Evolutionary conservation across 2,888 invertebrate species (phyloP).

Genomic region (Phyllotreta striolata): DNA sequence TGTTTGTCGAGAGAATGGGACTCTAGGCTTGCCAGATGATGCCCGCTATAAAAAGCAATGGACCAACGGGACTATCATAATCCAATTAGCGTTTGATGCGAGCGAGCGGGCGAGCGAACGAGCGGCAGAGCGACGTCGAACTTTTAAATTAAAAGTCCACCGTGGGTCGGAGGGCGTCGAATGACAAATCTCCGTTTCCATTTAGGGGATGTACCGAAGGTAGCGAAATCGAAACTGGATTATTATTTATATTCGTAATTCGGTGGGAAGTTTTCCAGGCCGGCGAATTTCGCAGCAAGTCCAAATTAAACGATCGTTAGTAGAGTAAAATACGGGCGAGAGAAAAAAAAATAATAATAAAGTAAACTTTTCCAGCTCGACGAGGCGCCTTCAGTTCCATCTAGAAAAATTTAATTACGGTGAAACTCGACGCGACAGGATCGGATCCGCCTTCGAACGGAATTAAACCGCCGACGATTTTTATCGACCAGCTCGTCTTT

Average conservation of each 20-base stretch:
- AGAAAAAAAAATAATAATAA: slow-evolving; percentile 35
- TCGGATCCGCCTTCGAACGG: no score
- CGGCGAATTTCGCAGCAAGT: no score
- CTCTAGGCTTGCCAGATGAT: slow-evolving; percentile 52
- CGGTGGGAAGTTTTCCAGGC: no score
- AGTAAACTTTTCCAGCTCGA: slow-evolving; percentile 53
- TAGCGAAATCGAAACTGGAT: slow-evolving; percentile 5
- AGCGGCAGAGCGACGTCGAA: slow-evolving; percentile 50
- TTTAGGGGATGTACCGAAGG: slow-evolving; percentile 16
- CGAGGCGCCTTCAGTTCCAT: slow-evolving; percentile 41
- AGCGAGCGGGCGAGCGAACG: slow-evolving; percentile 48
- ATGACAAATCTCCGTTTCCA: slow-evolving; percentile 5
- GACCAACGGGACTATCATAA: slow-evolving; percentile 57
- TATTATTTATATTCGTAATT: no score
- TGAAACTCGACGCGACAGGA: slow-evolving; percentile 52
- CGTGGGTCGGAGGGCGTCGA: slow-evolving; percentile 34
- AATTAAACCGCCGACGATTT: no score
- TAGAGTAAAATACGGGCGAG: no score
- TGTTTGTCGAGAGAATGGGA: slow-evolving; percentile 17
- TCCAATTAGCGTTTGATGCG: slow-evolving; percentile 59
- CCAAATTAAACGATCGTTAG: no score
- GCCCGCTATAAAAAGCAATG: slow-evolving; percentile 55
- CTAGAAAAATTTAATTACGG: slow-evolving; percentile 60
- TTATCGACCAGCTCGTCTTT: slow-evolving; percentile 12
- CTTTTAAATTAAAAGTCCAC: slow-evolving; percentile 57